Conservation (phyloP, 2,797 vertebrate species). For the Merluccius polli region DNA sequence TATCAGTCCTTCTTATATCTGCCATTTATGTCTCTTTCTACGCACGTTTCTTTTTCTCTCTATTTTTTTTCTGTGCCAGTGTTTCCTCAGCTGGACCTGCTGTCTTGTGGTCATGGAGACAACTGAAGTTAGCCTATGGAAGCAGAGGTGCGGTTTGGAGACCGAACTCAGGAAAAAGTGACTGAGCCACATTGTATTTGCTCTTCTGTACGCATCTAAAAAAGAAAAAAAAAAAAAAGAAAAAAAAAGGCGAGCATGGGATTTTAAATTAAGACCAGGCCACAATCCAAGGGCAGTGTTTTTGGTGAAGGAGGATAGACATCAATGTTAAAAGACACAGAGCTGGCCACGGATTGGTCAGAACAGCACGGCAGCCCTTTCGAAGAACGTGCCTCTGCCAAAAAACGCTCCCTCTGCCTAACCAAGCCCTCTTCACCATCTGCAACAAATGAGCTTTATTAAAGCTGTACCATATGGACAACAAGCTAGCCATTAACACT, state of each 20-base stretch:
- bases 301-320: conserved; percentile 73
- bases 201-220: conserved; percentile 59
- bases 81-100: conserved; percentile 72
- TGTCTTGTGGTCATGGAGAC: conserved; percentile 75
- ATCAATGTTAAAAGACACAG: conserved; percentile 67
- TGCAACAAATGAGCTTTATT: conserved; percentile 94
- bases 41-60: conserved; percentile 3
- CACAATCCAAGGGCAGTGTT: conserved; percentile 76
- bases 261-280: conserved; percentile 73
- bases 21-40: not conserved
- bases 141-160: conserved; percentile 75
- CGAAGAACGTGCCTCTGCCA: conserved; percentile 79
- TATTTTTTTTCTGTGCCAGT: conserved; percentile 55
- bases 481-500: conserved; percentile 92
- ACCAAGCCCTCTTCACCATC: conserved; percentile 87
- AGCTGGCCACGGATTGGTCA: conserved; percentile 55
- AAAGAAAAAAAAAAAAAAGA: conserved; percentile 58
- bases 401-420: conserved; percentile 77
- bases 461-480: conserved; percentile 97
- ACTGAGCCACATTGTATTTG: conserved; percentile 68
- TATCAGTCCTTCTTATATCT: conserved; percentile 3
- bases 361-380: conserved; percentile 70
- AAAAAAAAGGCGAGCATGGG: conserved; percentile 30
- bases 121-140: conserved; percentile 69
- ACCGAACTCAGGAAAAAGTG: conserved; percentile 72